phyloP scores from a whole-genome alignment of 2,113 vertebrate genomes.

The Peromyscus californicus region DNA sequence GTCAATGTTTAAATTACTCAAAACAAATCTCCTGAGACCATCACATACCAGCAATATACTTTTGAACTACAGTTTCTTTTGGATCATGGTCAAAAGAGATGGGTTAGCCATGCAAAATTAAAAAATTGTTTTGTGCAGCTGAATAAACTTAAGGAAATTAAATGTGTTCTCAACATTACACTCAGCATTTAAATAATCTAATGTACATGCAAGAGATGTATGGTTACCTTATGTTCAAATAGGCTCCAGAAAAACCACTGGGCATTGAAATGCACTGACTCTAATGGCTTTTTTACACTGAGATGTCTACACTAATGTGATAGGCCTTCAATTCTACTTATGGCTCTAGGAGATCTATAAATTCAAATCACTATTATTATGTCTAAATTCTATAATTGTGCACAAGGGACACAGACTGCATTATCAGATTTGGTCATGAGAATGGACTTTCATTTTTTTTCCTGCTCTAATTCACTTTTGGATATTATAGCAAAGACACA shows the following conservation, averaged over 20 bases:
- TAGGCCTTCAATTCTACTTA: constrained; percentile 46
- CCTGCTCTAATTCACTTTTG: constrained; percentile 24
- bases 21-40: not conserved
- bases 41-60: not conserved
- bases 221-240: constrained; percentile 46
- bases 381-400: constrained; percentile 57
- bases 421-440: constrained; percentile 49
- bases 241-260: not conserved
- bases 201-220: constrained; percentile 26
- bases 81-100: not conserved
- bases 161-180: constrained; percentile 32
- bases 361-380: constrained; percentile 56
- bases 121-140: not conserved
- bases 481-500: constrained; percentile 33
- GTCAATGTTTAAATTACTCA: not conserved
- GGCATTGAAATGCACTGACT: not conserved
- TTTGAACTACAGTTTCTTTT: constrained; percentile 21
- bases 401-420: not conserved
- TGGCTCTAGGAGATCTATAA: constrained; percentile 63
- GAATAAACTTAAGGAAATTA: constrained; percentile 54
- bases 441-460: constrained; percentile 55
- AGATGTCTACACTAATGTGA: not conserved
- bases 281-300: constrained; percentile 27
- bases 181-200: constrained; percentile 52
- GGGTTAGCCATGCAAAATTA: not conserved